phyloP scores from a whole-genome alignment of 1,140 invertebrate genomes.

The Lepidurus couesii region DNA sequence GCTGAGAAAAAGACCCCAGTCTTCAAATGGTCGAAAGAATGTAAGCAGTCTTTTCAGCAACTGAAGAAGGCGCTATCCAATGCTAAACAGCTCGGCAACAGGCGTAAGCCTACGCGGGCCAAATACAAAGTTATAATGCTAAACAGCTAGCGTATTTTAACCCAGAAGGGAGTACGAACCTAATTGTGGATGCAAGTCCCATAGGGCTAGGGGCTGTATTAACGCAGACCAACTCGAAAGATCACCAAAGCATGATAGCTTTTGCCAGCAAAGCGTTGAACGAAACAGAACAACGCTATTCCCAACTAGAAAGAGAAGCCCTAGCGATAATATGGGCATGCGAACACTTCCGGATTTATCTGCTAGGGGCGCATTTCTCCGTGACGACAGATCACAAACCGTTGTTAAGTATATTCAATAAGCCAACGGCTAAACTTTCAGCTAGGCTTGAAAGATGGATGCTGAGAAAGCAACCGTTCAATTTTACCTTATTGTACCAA shows the following conservation, averaged over 20 bases:
- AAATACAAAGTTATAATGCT: too few relatives aligned
- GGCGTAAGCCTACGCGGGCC: too few relatives aligned
- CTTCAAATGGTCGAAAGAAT: slow-evolving; percentile 42
- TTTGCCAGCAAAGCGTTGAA: slow-evolving; percentile 41
- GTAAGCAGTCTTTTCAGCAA: slow-evolving; percentile 40
- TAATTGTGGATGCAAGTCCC: slow-evolving; percentile 44
- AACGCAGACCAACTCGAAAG: not conserved
- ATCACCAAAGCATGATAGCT: slow-evolving; percentile 37
- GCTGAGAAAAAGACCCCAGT: slow-evolving; percentile 39
- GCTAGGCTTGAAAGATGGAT: not conserved
- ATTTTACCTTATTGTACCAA: not conserved
- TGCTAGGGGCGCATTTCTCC: not conserved
- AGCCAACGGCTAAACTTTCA: not conserved
- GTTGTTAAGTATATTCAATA: slow-evolving; percentile 41
- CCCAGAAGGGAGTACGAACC: slow-evolving; percentile 38
- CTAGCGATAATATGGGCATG: slow-evolving; percentile 41
- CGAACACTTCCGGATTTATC: slow-evolving; percentile 39
- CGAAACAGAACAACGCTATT: slow-evolving; percentile 39
- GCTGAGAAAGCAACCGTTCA: not conserved
- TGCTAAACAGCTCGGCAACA: not conserved
- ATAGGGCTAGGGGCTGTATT: slow-evolving; percentile 45
- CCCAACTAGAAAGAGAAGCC: slow-evolving; percentile 42
- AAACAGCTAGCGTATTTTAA: slow-evolving; percentile 41
- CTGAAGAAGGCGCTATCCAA: slow-evolving; percentile 37
- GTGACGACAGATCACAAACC: slow-evolving; percentile 48